Evolutionary conservation across 2,797 vertebrate species (phyloP).

Genomic region (Cephalopachus bancanus): DNA sequence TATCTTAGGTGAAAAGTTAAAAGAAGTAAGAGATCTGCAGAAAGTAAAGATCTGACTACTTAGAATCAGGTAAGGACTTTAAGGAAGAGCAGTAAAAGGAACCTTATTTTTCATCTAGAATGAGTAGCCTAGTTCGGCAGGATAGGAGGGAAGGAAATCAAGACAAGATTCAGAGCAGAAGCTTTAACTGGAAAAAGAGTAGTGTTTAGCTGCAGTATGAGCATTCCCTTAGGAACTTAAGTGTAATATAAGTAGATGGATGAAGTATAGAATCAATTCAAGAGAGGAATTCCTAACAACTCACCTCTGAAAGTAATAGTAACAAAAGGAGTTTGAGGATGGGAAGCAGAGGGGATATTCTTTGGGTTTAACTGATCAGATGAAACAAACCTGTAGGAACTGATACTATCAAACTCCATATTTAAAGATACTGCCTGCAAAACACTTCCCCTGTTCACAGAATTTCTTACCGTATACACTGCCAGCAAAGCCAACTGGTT

Average conservation of each 20-base stretch:
- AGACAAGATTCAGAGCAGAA: slow-evolving; percentile 50
- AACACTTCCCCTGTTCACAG: background rate
- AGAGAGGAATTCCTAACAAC: slow-evolving; percentile 22
- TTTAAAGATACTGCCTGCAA: slow-evolving; percentile 51
- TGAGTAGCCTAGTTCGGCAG: slow-evolving; percentile 29
- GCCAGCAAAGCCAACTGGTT: slow-evolving; percentile 98
- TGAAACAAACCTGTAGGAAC: slow-evolving; percentile 25
- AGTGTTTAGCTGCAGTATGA: background rate
- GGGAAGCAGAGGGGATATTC: background rate
- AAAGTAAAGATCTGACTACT: slow-evolving; percentile 12
- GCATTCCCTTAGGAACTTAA: background rate
- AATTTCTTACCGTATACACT: slow-evolving; percentile 95
- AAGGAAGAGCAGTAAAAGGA: background rate
- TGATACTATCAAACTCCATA: slow-evolving; percentile 11
- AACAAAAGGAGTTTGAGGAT: slow-evolving; percentile 18
- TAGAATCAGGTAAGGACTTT: background rate
- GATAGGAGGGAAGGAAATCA: slow-evolving; percentile 3
- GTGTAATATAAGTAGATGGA: background rate
- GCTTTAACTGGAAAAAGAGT: slow-evolving; percentile 3
- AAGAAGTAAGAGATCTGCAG: background rate
- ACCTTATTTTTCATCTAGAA: slow-evolving; percentile 21
- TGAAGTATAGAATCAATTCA: background rate
- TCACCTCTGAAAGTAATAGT: slow-evolving; percentile 40
- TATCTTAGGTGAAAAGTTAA: slow-evolving; percentile 12
- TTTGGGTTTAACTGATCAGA: background rate